Evolutionary conservation across 2,797 vertebrate species (phyloP), one percentile per base, ranked within the genome.

Genomic region (Labeo calbasu): DNA sequence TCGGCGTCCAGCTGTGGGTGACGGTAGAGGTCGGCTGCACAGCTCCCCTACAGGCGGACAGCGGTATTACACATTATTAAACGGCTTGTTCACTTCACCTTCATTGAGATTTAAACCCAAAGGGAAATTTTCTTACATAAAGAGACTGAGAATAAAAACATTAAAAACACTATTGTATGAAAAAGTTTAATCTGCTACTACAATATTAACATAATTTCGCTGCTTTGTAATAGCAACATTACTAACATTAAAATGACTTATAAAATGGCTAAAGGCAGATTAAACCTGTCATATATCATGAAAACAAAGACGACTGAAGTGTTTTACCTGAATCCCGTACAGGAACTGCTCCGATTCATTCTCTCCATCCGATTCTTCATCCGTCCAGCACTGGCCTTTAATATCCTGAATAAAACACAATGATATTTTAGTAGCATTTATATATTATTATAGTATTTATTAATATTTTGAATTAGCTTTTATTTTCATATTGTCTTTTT

Each of bases 281-380:
- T 14, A 23, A 14, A 70, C 13, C 1, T 4, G 2, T 70, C 1
- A 46, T 14, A 40, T 2, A 13, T 43, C 19, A n/a, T 48, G 15
- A 25, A 48, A 36, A 32, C 28, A 32, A 32, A 32, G 28, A n/a
- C 0, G 25, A 50, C 5, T 48, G n/a, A 25, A 57, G 15, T 40
- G 12, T 68, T 76, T 85, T 90, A 99, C 98, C 97, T 99, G 98
- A 90, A 99, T 98, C 84, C 98, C 97, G 4, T 99, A 99, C 72
- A 99, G 94, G 92, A 99, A 99, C 90, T 99, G 98, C 86, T 99
- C 98, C 0, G 97, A 96, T 91, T 99, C 98, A 86, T 99, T 99
- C 93, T 99, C 98, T 87, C 97, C 98, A 11, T 99, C 98, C 0
- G 98, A 99, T 94, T 99, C 98, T 93, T 99, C 98, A 15, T 99